Conservation (phyloP, 2,888 invertebrate species). For the Oligia fasciuncula region DNA sequence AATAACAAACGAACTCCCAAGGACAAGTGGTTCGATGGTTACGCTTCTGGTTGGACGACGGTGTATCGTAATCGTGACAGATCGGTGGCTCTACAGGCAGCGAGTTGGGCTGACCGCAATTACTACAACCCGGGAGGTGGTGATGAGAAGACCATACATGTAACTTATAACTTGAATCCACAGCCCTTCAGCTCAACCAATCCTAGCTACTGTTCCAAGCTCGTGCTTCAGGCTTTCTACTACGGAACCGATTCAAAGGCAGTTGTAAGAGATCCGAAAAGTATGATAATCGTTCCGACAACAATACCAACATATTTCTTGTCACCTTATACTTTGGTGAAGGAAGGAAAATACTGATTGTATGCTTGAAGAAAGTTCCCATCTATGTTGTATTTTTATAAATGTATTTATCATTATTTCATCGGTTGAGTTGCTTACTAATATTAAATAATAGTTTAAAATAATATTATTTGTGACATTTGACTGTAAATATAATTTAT, state of each 20-base stretch:
- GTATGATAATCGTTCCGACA: conserved; percentile 71
- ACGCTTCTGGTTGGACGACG: conserved; percentile 76
- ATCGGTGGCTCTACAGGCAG: conserved; percentile 70
- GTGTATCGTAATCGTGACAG: conserved; percentile 75
- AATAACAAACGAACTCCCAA: conserved; percentile 78
- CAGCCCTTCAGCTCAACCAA: conserved; percentile 70
- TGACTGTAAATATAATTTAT: neutral
- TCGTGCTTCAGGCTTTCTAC: conserved; percentile 78
- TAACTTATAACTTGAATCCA: conserved; percentile 72
- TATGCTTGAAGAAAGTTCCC: neutral
- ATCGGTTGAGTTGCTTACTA: neutral
- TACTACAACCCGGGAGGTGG: conserved; percentile 75
- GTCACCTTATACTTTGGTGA: conserved; percentile 72
- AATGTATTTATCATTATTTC: neutral
- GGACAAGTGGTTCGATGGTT: conserved; percentile 75
- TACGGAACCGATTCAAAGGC: conserved; percentile 72
- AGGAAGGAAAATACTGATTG: conserved; percentile 74
- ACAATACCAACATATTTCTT: conserved; percentile 76
- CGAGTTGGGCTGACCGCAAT: conserved; percentile 75
- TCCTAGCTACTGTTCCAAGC: conserved; percentile 80
- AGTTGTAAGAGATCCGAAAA: conserved; percentile 70
- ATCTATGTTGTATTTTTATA: neutral
- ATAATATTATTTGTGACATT: neutral
- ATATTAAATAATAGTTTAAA: no score
- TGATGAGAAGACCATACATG: conserved; percentile 72